Evolutionary conservation across 37 sponge, comb jelly and placozoan genomes (phyloP).

Genomic region (Cliona cf. orientalis): DNA sequence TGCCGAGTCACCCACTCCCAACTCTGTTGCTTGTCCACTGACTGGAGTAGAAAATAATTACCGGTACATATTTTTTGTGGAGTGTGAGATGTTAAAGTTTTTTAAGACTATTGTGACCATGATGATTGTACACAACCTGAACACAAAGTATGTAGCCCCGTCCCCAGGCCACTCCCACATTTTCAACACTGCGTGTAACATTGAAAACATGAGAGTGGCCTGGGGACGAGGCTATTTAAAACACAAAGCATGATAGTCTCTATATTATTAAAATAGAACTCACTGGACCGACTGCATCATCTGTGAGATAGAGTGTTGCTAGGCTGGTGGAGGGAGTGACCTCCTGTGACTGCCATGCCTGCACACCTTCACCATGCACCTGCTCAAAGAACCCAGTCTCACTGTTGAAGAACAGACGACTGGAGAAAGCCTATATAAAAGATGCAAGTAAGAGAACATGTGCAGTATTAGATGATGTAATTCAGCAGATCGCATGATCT

Average conservation of each 20-base stretch:
- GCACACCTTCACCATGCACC: conserved; percentile 7
- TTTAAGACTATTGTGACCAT: no score
- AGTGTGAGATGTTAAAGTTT: no score
- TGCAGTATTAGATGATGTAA: not conserved
- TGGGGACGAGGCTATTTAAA: no score
- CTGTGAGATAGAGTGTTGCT: conserved; percentile 37
- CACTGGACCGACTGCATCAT: conserved; percentile 45
- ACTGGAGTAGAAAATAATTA: conserved; percentile 27
- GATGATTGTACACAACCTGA: no score
- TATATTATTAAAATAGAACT: conserved; percentile 10
- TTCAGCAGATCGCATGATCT: not conserved
- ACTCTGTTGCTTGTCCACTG: conserved; percentile 52
- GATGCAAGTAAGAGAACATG: not conserved
- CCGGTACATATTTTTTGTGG: no score
- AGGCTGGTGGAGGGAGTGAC: conserved; percentile 33
- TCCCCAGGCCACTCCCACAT: no score
- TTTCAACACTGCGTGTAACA: no score
- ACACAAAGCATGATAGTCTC: no score
- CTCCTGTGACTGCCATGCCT: not conserved
- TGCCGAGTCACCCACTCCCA: conserved; percentile 66
- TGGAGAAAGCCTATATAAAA: conserved; percentile 52
- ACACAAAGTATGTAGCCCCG: no score
- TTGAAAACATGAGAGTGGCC: no score
- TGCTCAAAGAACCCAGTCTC: conserved; percentile 40
- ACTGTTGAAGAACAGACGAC: conserved; percentile 31